Evolutionary conservation across 2,797 vertebrate species (phyloP).

Genomic region (Furcifer pardalis): DNA sequence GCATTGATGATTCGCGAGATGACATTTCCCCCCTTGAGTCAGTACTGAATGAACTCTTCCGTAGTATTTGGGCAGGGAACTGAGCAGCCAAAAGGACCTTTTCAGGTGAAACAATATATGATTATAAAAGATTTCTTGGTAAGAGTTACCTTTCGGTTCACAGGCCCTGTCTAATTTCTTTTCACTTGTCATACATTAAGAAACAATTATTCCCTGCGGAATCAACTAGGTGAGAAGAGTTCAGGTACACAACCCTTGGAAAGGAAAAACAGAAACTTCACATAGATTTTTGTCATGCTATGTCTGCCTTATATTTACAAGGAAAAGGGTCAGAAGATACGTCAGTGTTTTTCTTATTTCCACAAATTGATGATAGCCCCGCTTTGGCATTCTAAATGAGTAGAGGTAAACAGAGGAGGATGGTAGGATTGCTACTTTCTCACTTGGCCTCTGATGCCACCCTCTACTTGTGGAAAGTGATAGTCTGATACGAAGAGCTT

Average conservation of each 20-base stretch:
- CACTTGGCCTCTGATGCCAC: too few species aligned
- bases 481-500: too few species aligned
- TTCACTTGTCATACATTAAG: slow-evolving; percentile 40
- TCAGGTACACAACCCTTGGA: slow-evolving; percentile 19
- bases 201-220: slow-evolving; percentile 46
- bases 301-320: neutral
- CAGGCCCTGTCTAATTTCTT: slow-evolving; percentile 40
- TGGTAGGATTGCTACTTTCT: too few species aligned
- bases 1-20: slow-evolving; percentile 54
- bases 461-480: too few species aligned
- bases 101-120: slow-evolving; percentile 62
- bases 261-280: neutral
- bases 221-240: slow-evolving; percentile 42
- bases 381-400: too few species aligned
- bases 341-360: slow-evolving; percentile 14
- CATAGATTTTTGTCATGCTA: slow-evolving; percentile 7
- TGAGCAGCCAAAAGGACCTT: slow-evolving; percentile 59
- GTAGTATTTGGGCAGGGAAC: slow-evolving; percentile 51
- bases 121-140: slow-evolving; percentile 47
- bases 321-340: neutral
- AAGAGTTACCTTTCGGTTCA: slow-evolving; percentile 52
- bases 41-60: slow-evolving; percentile 48
- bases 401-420: too few species aligned
- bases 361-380: neutral
- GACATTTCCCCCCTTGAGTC: slow-evolving; percentile 55